phyloP scores from a whole-genome alignment of 2,888 invertebrate genomes.

The Embidobia sp. region DNA sequence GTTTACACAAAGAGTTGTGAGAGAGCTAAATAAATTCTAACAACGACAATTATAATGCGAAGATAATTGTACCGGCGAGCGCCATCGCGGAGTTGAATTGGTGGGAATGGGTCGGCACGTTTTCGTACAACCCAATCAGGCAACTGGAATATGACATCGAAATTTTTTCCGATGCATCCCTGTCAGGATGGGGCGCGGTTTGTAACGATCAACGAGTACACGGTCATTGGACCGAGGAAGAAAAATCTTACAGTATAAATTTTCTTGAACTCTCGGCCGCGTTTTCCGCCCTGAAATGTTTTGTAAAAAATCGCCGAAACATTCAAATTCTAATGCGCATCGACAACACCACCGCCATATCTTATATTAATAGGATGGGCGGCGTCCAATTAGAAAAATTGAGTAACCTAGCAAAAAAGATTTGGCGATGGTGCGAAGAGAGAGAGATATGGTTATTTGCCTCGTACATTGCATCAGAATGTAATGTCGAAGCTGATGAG shows the following conservation, averaged over 20 bases:
- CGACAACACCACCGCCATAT: slow-evolving; percentile 37
- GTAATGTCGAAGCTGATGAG: slow-evolving; percentile 18
- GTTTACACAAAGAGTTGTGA: slow-evolving; percentile 50
- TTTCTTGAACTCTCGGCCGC: slow-evolving; percentile 49
- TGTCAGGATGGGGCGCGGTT: slow-evolving; percentile 44
- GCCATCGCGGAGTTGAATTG: slow-evolving; percentile 21
- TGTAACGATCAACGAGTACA: slow-evolving; percentile 5
- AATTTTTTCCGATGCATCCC: slow-evolving; percentile 54
- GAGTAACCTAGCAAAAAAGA: slow-evolving; percentile 23
- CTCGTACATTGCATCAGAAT: slow-evolving; percentile 28
- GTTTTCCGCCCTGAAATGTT: slow-evolving; percentile 46
- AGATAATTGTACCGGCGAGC: slow-evolving; percentile 5
- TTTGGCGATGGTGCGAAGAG: slow-evolving; percentile 54
- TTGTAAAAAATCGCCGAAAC: slow-evolving; percentile 14
- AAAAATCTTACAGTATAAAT: slow-evolving; percentile 52
- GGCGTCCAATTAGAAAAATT: slow-evolving; percentile 36
- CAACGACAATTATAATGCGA: slow-evolving; percentile 21
- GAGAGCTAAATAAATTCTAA: slow-evolving; percentile 29
- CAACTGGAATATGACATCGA: slow-evolving; percentile 12
- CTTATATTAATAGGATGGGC: slow-evolving; percentile 32
- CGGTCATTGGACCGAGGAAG: slow-evolving; percentile 35
- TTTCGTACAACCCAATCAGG: slow-evolving; percentile 11
- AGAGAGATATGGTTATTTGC: slow-evolving; percentile 47
- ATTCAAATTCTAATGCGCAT: slow-evolving; percentile 47
- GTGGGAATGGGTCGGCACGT: slow-evolving; percentile 21